Conservation (phyloP, 2,888 invertebrate species). For the Drosophila nigricruria region DNA sequence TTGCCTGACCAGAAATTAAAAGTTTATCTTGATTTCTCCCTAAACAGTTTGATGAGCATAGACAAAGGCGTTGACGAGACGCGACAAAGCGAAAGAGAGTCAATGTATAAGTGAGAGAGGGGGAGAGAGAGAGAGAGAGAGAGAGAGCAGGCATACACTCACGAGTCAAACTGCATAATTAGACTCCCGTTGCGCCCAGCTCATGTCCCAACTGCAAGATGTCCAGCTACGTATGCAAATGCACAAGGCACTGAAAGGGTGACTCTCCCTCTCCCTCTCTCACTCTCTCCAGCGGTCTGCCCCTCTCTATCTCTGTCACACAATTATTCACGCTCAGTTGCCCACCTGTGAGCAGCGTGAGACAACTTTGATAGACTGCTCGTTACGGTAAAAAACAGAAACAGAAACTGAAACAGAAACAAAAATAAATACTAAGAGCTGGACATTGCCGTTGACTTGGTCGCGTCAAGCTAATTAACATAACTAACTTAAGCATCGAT, state of each 20-base stretch:
- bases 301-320: conserved; percentile 6
- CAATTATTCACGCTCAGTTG: conserved; percentile 83
- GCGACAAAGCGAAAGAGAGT: conserved; percentile 15
- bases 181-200: conserved; percentile 61
- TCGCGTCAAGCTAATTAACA: conserved; percentile 64
- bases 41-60: conserved; percentile 77
- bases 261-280: neutral
- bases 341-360: conserved; percentile 78
- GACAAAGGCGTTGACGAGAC: conserved; percentile 62
- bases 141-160: neutral
- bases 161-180: conserved; percentile 71
- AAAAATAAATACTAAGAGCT: conserved; percentile 31
- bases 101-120: neutral
- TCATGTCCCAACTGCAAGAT: conserved; percentile 20
- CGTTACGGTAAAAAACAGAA: conserved; percentile 48
- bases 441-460: conserved; percentile 53
- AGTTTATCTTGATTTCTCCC: conserved; percentile 79
- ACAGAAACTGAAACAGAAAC: neutral
- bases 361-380: conserved; percentile 56
- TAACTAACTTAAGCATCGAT: conserved; percentile 80
- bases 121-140: neutral
- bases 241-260: neutral
- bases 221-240: conserved; percentile 60
- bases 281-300: neutral
- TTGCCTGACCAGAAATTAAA: conserved; percentile 78